These are phyloP conservation scores for Amiota mariae DNA, from an alignment of 2,888 invertebrate species.

Conservation along the genomic window DNA sequence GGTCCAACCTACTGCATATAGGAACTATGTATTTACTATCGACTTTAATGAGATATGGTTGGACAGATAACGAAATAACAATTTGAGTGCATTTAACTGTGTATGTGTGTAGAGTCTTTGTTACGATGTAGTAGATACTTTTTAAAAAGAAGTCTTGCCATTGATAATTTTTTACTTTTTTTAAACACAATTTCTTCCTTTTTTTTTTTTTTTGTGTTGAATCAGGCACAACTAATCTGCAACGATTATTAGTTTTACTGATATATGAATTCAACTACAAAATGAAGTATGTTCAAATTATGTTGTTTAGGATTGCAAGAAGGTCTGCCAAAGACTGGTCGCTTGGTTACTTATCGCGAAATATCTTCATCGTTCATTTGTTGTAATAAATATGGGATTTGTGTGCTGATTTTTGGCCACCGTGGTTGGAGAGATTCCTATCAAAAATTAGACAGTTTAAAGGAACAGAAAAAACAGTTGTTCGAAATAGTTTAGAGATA, in stretches of 20 bases:
- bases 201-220: too few species aligned
- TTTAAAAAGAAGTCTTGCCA: too few species aligned
- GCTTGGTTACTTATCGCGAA: slow-evolving; percentile 16
- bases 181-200: too few species aligned
- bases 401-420: slow-evolving; percentile 62
- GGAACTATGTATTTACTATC: background rate
- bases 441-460: too few species aligned
- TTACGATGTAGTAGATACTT: background rate
- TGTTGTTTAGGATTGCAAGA: too few species aligned
- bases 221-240: slow-evolving; percentile 24
- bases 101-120: background rate
- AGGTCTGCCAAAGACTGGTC: too few species aligned
- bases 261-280: background rate
- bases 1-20: background rate
- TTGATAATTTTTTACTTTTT: too few species aligned
- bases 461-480: slow-evolving; percentile 21
- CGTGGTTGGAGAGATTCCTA: slow-evolving; percentile 43
- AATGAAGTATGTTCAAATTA: too few species aligned
- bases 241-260: background rate
- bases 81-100: background rate
- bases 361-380: slow-evolving; percentile 16
- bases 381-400: slow-evolving; percentile 40
- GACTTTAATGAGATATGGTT: background rate
- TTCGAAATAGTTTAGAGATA: background rate
- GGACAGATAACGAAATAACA: slow-evolving; percentile 19